A percentile compares a stretch with the other conserved stretches of the same genome.
These are phyloP conservation scores for Sitophilus oryzae DNA, from an alignment of 1,140 invertebrate genomes.

Conservation along the genomic window DNA sequence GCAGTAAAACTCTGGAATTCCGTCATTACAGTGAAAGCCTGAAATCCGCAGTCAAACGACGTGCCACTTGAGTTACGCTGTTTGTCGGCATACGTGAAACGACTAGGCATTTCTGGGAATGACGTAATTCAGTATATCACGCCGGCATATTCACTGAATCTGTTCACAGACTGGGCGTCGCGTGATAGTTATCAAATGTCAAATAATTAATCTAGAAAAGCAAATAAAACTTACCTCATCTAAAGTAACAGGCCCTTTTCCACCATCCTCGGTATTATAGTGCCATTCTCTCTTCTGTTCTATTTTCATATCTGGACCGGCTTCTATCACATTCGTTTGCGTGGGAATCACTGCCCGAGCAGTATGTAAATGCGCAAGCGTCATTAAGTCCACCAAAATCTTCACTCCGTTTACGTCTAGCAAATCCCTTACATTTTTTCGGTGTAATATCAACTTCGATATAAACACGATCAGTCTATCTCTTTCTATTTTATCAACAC, in stretches of 20 bases:
- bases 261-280: slow-evolving; percentile 75
- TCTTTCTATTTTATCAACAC: slow-evolving; percentile 74
- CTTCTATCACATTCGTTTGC: slow-evolving; percentile 95
- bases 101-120: too few species aligned
- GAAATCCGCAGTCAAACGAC: too few species aligned
- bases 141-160: too few species aligned
- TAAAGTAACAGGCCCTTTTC: slow-evolving; percentile 84
- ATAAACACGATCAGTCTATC: slow-evolving; percentile 86
- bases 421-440: slow-evolving; percentile 81
- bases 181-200: too few species aligned
- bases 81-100: too few species aligned
- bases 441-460: slow-evolving; percentile 68
- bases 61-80: too few species aligned
- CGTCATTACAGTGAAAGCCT: too few species aligned
- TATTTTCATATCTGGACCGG: slow-evolving; percentile 61
- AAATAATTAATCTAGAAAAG: too few species aligned
- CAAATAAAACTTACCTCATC: slow-evolving; percentile 59
- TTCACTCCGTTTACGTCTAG: slow-evolving; percentile 50
- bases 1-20: too few species aligned
- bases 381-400: slow-evolving; percentile 87
- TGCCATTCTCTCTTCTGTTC: slow-evolving; percentile 94
- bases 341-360: slow-evolving; percentile 70
- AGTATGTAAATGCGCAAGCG: slow-evolving; percentile 92
- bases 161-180: too few species aligned
- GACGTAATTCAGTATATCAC: too few species aligned